phyloP scores from a whole-genome alignment of 2,113 vertebrate genomes.

The Columbina picui region DNA sequence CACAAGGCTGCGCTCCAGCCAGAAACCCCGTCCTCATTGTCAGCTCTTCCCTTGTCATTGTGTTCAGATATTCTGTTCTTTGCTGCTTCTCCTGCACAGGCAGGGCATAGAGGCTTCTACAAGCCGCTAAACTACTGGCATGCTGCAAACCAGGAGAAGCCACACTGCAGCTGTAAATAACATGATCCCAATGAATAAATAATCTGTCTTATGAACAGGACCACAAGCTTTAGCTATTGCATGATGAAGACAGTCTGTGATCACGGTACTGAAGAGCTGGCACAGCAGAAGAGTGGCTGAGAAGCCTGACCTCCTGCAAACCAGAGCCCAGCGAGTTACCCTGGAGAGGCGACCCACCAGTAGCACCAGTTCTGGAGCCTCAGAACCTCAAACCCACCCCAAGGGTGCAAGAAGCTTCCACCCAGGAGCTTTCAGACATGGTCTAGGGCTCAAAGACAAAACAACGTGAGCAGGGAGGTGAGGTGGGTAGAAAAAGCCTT shows the following conservation, averaged over 20 bases:
- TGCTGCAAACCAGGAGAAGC: neutral
- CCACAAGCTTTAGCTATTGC: neutral
- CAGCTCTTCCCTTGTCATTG: neutral
- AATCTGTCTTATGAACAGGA: neutral
- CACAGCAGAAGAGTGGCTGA: neutral
- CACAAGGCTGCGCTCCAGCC: neutral
- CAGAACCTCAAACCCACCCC: neutral
- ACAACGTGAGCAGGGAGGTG: neutral
- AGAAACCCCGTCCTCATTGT: neutral
- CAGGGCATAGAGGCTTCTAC: neutral
- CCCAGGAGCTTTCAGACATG: neutral
- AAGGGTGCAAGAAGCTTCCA: neutral
- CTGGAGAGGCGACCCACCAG: neutral
- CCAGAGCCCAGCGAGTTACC: neutral
- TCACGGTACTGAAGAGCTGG: neutral
- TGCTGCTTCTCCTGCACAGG: neutral
- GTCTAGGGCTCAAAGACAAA: neutral
- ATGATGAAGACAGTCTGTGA: neutral
- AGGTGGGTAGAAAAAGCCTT: neutral
- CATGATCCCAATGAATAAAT: neutral
- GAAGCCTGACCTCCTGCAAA: neutral
- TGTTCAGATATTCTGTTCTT: neutral
- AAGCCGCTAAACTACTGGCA: neutral
- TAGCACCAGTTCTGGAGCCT: neutral
- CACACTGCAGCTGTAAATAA: neutral